phyloP scores from a whole-genome alignment of 1,140 invertebrate species.

The Limonius californicus region DNA sequence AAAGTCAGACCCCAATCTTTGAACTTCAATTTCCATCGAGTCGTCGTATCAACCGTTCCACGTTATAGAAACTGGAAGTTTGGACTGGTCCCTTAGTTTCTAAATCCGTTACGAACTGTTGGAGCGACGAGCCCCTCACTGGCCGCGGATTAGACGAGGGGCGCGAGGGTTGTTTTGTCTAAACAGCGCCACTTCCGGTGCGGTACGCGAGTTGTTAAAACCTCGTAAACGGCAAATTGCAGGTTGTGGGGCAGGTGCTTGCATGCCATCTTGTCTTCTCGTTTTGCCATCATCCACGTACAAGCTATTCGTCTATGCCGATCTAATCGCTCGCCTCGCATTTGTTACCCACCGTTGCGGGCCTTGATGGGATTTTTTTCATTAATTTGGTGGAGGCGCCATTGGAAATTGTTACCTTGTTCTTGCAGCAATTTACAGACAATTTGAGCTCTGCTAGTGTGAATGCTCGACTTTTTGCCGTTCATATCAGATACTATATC shows the following conservation, averaged over 20 bases:
- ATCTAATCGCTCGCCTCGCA: not conserved
- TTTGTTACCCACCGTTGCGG: too few species aligned
- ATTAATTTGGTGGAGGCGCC: too few species aligned
- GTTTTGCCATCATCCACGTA: too few species aligned
- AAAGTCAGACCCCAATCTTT: too few species aligned
- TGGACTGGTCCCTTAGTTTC: slow-evolving; percentile 2
- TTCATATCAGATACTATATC: too few species aligned
- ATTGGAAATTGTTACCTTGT: too few species aligned
- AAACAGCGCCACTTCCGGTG: slow-evolving; percentile 20
- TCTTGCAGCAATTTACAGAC: too few species aligned
- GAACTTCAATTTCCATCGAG: too few species aligned
- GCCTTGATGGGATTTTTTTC: too few species aligned
- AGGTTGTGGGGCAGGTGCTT: slow-evolving; percentile 21
- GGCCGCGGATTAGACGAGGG: slow-evolving; percentile 16
- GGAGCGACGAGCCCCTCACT: not conserved
- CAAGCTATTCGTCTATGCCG: not conserved
- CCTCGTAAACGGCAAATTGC: slow-evolving; percentile 17
- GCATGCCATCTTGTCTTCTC: slow-evolving; percentile 1
- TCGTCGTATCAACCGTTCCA: too few species aligned
- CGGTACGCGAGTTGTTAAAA: slow-evolving; percentile 6
- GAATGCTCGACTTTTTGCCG: too few species aligned
- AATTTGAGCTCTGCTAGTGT: too few species aligned
- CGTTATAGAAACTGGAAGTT: not conserved
- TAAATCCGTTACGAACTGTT: slow-evolving; percentile 24
- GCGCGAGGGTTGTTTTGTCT: slow-evolving; percentile 19